A percentile compares a stretch with the other conserved stretches of the same genome.
phyloP scores from a whole-genome alignment of 2,888 invertebrate species.

The Noctuana brunneofusca region DNA sequence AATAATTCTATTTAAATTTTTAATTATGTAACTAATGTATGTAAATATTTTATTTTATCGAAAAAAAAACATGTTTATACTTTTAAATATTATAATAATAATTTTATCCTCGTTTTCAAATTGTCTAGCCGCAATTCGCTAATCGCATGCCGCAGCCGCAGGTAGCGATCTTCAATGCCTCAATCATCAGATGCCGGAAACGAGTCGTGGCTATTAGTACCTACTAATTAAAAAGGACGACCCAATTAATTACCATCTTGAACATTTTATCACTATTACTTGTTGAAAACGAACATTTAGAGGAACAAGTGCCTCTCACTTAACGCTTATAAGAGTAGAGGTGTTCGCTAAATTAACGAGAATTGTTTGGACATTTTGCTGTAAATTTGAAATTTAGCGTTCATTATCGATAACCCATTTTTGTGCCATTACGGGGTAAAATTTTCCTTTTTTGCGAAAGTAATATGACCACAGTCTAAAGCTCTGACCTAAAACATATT shows the following conservation, averaged over 20 bases:
- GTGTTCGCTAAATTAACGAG: constrained; percentile 6
- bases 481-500: no score
- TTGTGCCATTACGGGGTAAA: neutral
- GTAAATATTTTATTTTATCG: no score
- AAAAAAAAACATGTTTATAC: no score
- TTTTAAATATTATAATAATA: no score
- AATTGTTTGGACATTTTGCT: neutral
- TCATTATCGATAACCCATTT: neutral
- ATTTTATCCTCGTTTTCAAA: no score
- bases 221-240: constrained; percentile 38
- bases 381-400: neutral
- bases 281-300: constrained; percentile 11
- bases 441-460: neutral
- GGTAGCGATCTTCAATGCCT: neutral
- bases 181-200: neutral
- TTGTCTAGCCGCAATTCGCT: neutral
- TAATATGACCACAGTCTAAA: no score
- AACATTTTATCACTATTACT: constrained; percentile 37
- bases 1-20: no score
- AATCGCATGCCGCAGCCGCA: neutral
- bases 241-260: constrained; percentile 35
- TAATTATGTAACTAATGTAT: no score
- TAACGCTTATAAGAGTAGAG: constrained; percentile 1
- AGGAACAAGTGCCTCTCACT: neutral
- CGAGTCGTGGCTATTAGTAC: constrained; percentile 32